A percentile compares a stretch with the other conserved stretches of the same genome.
Evolutionary conservation across 2,797 vertebrate species (phyloP).

Genomic region (Urophycis tenuis): DNA sequence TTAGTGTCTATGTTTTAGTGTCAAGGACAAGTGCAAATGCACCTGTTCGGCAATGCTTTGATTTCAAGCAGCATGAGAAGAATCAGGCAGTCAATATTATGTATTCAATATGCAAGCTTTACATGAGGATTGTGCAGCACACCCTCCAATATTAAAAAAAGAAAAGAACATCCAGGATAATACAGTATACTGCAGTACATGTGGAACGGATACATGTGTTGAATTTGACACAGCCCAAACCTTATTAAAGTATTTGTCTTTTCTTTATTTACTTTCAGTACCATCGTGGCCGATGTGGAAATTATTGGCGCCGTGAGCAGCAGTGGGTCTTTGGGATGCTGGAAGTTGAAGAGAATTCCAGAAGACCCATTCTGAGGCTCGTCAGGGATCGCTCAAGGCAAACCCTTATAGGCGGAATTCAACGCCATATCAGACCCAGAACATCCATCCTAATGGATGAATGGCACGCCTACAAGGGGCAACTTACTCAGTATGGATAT

Average conservation of each 20-base stretch:
- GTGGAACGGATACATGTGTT: background rate
- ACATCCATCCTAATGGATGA: background rate
- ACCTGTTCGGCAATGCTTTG: no score
- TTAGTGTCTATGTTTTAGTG: no score
- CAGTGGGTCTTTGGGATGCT: background rate
- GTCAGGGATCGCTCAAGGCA: background rate
- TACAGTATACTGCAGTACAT: background rate
- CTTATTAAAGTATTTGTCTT: background rate
- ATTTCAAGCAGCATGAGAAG: no score
- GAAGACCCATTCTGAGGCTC: conserved; percentile 1
- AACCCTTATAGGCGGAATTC: no score
- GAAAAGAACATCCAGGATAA: conserved; percentile 3
- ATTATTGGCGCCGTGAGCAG: background rate
- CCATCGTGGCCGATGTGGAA: background rate
- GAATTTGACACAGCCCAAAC: background rate
- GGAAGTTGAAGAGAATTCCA: background rate
- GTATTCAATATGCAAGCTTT: no score
- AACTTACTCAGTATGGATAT: background rate
- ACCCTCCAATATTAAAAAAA: no score
- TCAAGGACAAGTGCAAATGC: no score
- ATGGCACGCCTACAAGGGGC: background rate
- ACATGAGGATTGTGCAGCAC: no score
- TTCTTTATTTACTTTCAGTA: conserved; percentile 1
- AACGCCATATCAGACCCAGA: no score
- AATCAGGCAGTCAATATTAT: no score